Conservation (phyloP, 2,888 invertebrate genomes). For the Gerris lacustris region DNA sequence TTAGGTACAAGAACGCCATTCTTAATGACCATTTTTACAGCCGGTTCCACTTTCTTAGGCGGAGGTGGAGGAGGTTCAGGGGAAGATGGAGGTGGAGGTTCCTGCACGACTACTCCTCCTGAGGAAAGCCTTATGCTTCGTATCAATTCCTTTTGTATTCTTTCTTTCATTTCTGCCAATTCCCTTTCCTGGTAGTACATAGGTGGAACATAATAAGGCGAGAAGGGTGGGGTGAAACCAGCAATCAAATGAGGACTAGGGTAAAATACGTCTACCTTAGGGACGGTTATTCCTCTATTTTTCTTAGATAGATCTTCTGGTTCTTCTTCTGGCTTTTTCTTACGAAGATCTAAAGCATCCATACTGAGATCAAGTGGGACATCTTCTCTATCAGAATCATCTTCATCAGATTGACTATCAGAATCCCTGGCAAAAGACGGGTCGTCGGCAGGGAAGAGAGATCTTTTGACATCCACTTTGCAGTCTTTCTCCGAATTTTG, state of each 20-base stretch:
- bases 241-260: background rate
- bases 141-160: slow-evolving; percentile 49
- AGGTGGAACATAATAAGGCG: slow-evolving; percentile 51
- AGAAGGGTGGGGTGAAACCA: slow-evolving; percentile 13
- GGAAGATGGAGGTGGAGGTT: background rate
- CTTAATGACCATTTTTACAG: slow-evolving; percentile 73
- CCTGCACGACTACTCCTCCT: slow-evolving; percentile 40
- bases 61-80: slow-evolving; percentile 8
- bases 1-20: slow-evolving; percentile 83
- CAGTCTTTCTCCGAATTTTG: slow-evolving; percentile 3
- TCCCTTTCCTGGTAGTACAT: slow-evolving; percentile 44
- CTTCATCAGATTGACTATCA: slow-evolving; percentile 40
- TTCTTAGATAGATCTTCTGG: slow-evolving; percentile 42
- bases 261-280: slow-evolving; percentile 1
- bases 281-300: slow-evolving; percentile 9
- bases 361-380: slow-evolving; percentile 60
- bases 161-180: slow-evolving; percentile 54
- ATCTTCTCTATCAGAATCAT: slow-evolving; percentile 31
- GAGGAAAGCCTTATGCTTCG: slow-evolving; percentile 56
- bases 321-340: slow-evolving; percentile 46
- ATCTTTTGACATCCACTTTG: slow-evolving; percentile 24
- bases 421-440: slow-evolving; percentile 37
- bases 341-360: slow-evolving; percentile 71
- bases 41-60: slow-evolving; percentile 9
- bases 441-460: slow-evolving; percentile 21